These are phyloP conservation scores for Lasioglossum figueresi DNA, from an alignment of 2,888 invertebrate genomes.

Conservation along the genomic window DNA sequence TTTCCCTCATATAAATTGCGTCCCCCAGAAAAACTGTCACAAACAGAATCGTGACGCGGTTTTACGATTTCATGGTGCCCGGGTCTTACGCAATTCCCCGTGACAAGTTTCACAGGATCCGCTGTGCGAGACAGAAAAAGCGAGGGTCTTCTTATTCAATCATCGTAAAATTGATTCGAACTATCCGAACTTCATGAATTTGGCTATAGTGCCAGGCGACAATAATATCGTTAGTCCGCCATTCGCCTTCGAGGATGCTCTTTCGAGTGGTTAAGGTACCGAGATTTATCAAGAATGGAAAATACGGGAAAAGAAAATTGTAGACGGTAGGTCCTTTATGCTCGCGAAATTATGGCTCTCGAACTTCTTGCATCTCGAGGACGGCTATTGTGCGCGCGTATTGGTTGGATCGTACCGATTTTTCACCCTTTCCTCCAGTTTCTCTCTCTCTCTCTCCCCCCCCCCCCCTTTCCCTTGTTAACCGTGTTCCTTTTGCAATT, in stretches of 20 bases:
- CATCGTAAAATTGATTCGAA: conserved; percentile 5
- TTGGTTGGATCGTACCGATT: conserved; percentile 64
- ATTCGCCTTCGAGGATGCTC: conserved; percentile 54
- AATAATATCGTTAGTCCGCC: conserved; percentile 61
- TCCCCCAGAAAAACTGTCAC: neutral
- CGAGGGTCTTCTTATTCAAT: neutral
- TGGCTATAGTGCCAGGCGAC: conserved; percentile 32
- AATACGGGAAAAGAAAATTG: conserved; percentile 64
- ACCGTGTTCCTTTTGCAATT: neutral
- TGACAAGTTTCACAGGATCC: neutral
- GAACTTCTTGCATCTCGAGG: conserved; percentile 63
- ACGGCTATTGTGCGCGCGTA: conserved; percentile 61
- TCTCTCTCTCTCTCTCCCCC: neutral
- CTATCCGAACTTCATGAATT: conserved; percentile 27
- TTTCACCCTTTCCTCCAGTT: conserved; percentile 4
- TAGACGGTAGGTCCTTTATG: conserved; percentile 59
- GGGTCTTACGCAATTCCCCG: neutral
- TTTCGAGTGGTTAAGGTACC: conserved; percentile 44
- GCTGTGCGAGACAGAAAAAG: neutral
- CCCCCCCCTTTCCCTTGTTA: neutral
- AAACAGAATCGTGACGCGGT: neutral
- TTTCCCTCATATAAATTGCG: neutral
- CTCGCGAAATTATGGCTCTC: conserved; percentile 59
- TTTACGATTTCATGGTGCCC: neutral
- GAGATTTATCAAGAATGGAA: conserved; percentile 48